A percentile compares a stretch with the other conserved stretches of the same genome.
These are phyloP conservation scores for Drosophila affinis DNA, from an alignment of 2,888 invertebrate species.

Conservation along the genomic window DNA sequence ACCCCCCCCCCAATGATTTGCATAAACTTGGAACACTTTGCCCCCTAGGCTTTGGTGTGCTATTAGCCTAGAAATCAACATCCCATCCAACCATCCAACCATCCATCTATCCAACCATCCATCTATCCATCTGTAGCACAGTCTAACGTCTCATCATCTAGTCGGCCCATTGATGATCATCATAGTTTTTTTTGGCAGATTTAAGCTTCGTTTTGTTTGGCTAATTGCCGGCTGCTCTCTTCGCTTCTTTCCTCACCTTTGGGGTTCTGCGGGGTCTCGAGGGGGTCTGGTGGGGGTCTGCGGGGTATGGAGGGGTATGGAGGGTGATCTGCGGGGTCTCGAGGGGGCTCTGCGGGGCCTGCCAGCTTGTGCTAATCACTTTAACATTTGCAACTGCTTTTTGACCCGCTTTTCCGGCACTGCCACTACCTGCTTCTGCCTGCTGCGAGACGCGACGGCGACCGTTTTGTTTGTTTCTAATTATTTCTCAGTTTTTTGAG, in stretches of 20 bases:
- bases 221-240: conserved; percentile 55
- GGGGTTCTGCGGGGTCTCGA: neutral
- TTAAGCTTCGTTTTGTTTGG: conserved; percentile 55
- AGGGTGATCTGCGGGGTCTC: conserved; percentile 1
- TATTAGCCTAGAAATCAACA: conserved; percentile 71
- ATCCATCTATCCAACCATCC: conserved; percentile 14
- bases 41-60: conserved; percentile 56
- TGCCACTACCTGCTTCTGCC: conserved; percentile 5
- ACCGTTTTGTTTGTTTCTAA: conserved; percentile 56
- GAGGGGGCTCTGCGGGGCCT: conserved; percentile 3
- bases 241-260: too few relatives aligned
- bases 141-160: conserved; percentile 23
- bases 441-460: conserved; percentile 19
- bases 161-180: conserved; percentile 62
- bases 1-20: conserved; percentile 54
- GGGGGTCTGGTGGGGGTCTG: too few relatives aligned
- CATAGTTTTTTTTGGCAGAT: conserved; percentile 60
- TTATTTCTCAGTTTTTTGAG: conserved; percentile 45
- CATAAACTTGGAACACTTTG: conserved; percentile 47
- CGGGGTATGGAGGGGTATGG: too few relatives aligned
- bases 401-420: conserved; percentile 68
- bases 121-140: conserved; percentile 11
- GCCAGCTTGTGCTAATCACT: conserved; percentile 46
- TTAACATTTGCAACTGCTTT: conserved; percentile 59
- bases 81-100: conserved; percentile 12